These are phyloP conservation scores for Iguana delicatissima DNA, from an alignment of 2,797 vertebrate genomes.

Conservation along the genomic window DNA sequence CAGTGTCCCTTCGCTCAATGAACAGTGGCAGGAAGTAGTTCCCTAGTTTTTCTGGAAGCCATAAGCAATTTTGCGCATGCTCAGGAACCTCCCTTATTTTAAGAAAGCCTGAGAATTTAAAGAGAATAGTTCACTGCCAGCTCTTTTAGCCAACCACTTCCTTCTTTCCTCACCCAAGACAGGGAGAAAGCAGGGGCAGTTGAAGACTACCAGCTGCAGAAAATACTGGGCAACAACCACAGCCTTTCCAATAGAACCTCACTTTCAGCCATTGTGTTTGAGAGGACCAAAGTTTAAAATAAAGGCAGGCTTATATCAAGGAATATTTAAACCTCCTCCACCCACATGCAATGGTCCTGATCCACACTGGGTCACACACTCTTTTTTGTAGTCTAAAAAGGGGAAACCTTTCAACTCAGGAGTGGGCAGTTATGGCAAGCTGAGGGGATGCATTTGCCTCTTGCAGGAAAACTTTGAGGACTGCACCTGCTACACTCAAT, in stretches of 20 bases:
- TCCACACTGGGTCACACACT: too few species aligned
- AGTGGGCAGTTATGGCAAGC: too few species aligned
- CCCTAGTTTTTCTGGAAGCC: neutral
- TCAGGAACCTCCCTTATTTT: neutral
- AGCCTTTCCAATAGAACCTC: neutral
- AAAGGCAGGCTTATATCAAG: too few species aligned
- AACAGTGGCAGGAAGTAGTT: neutral
- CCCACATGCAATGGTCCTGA: too few species aligned
- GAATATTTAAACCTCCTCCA: too few species aligned
- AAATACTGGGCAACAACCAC: neutral
- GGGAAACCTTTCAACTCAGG: too few species aligned
- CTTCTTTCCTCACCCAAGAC: neutral
- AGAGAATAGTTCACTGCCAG: neutral
- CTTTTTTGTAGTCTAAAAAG: too few species aligned
- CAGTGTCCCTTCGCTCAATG: neutral
- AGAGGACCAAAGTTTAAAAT: too few species aligned
- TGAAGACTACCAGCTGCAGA: neutral
- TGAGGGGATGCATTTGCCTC: too few species aligned
- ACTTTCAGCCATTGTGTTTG: too few species aligned
- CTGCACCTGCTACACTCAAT: too few species aligned
- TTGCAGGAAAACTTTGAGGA: too few species aligned
- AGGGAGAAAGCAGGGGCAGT: neutral
- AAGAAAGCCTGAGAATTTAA: neutral
- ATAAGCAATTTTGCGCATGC: neutral
- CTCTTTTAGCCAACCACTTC: neutral